Evolutionary conservation across 2,888 invertebrate species (phyloP), one percentile per base, ranked within the genome.

Genomic region (Ctena decussata): DNA sequence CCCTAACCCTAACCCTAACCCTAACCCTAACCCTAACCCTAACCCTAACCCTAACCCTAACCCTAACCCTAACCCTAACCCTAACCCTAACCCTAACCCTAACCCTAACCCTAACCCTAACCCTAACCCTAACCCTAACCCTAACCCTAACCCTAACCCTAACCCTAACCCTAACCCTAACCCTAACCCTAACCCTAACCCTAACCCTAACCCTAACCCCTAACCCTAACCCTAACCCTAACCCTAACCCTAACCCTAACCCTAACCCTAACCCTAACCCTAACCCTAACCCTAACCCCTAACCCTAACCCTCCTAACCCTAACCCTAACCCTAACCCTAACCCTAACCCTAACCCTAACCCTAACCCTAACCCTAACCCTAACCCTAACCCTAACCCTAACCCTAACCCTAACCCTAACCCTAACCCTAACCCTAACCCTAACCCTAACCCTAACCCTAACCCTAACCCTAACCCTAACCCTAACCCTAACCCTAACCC

Each of bases 211-310:
- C 82, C 87, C 86, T 77, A 82, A 89, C 82, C 84, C 86, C 82
- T 80, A 89, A n/a, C n/a, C n/a, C n/a, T n/a, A n/a, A n/a, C 85
- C 89, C 82, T 82, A 87, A 84, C 85, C 87, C 85, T 81, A 87
- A 83, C 85, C 83, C 84, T 80, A 87, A 84, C 85, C 87, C 84
- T 74, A 84, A 80, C 84, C 85, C 77, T 73, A 82, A 72, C 6
- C 8, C n/a, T n/a, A n/a, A n/a, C n/a, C n/a, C n/a, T n/a, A n/a
- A n/a, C n/a, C n/a, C n/a, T n/a, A n/a, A n/a, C n/a, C n/a, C n/a
- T n/a, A n/a, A n/a, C n/a, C n/a, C n/a, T n/a, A n/a, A n/a, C n/a
- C n/a, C n/a, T n/a, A n/a, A n/a, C n/a, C n/a, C n/a, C n/a, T n/a
- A n/a, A n/a, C n/a, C n/a, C n/a, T n/a, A n/a, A n/a, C n/a, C n/a